Evolutionary conservation across 2,888 invertebrate genomes (phyloP).

Genomic region (Tiphia femorata): DNA sequence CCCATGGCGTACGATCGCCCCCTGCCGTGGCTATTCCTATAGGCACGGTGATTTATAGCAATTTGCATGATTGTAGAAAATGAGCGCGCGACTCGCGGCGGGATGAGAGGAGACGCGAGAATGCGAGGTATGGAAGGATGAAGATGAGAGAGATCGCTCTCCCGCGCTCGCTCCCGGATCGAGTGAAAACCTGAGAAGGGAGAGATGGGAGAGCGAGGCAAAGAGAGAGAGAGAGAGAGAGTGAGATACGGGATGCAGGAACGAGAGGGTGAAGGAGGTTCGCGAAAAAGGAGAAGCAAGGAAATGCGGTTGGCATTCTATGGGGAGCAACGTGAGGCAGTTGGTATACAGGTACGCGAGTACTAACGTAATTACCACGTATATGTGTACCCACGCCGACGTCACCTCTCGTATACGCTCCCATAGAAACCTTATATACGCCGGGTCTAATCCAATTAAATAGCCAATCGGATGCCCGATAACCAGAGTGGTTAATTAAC

Average conservation of each 20-base stretch:
- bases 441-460: conserved; percentile 59
- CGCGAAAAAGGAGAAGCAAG: not conserved
- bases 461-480: conserved; percentile 58
- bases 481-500: conserved; percentile 59
- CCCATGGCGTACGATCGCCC: not conserved
- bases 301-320: conserved; percentile 8
- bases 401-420: conserved; percentile 29
- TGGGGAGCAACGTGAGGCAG: conserved; percentile 5
- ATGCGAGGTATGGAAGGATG: not conserved
- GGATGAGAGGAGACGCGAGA: not conserved
- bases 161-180: too few relatives aligned
- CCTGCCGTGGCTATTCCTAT: conserved; percentile 5
- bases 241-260: not conserved
- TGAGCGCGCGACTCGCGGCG: conserved; percentile 29
- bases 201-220: not conserved
- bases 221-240: not conserved
- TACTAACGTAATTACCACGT: conserved; percentile 49
- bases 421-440: conserved; percentile 41
- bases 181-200: too few relatives aligned
- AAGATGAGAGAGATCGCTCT: not conserved
- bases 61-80: conserved; percentile 40
- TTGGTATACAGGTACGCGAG: conserved; percentile 40
- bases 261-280: not conserved
- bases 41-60: conserved; percentile 33
- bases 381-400: conserved; percentile 23